A percentile compares a stretch with the other conserved stretches of the same genome.
Conservation (phyloP, 2,113 vertebrate genomes). For the Dasypus novemcinctus region DNA sequence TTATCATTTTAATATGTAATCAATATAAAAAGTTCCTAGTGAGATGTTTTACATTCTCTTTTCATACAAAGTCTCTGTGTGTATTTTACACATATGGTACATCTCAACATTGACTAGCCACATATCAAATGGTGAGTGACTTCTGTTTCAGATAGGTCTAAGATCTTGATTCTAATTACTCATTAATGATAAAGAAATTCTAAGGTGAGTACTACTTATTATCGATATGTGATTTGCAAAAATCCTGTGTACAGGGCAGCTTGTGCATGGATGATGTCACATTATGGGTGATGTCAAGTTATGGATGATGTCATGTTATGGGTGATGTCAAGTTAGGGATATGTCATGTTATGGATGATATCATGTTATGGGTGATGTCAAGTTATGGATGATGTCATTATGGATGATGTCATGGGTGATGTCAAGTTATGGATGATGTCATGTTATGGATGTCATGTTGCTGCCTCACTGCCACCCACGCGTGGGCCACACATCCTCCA, state of each 20-base stretch:
- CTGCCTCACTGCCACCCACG: rapidly evolving
- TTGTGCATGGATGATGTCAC: not conserved
- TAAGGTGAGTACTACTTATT: not conserved
- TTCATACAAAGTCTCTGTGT: not conserved
- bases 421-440: no score
- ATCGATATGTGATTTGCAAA: not conserved
- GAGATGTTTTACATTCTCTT: no score
- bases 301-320: no score
- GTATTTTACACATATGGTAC: not conserved
- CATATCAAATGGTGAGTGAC: not conserved
- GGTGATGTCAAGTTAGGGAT: not conserved
- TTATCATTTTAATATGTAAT: not conserved
- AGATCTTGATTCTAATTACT: not conserved
- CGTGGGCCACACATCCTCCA: rapidly evolving
- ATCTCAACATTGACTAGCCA: not conserved
- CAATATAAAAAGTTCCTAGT: no score
- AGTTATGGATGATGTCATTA: no score
- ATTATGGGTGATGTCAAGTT: no score
- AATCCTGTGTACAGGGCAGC: not conserved
- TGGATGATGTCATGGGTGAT: no score
- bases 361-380: no score
- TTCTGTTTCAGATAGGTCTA: not conserved
- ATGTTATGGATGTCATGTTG: not conserved
- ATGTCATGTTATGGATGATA: no score
- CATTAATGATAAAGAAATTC: not conserved